These are phyloP conservation scores for Ptiloglossa arizonensis DNA, from an alignment of 1,140 invertebrate genomes.

Conservation along the genomic window DNA sequence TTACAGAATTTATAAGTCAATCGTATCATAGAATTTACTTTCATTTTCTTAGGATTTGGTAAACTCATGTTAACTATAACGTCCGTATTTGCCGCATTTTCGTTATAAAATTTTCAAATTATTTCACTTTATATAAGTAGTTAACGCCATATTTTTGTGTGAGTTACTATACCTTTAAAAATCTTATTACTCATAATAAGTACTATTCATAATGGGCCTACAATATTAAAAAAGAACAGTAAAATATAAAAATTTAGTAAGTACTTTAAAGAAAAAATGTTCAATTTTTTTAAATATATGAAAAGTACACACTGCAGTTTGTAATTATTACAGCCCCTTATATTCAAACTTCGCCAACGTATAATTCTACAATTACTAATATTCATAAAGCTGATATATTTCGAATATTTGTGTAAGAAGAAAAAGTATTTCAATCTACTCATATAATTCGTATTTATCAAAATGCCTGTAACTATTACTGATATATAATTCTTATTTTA, in stretches of 20 bases:
- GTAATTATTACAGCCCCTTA: conserved; percentile 14
- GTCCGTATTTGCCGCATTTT: neutral
- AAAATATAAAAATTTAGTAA: conserved; percentile 21
- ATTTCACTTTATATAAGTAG: neutral
- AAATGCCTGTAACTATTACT: neutral
- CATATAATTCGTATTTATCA: conserved; percentile 3
- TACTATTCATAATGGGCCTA: conserved; percentile 14
- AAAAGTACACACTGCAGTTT: neutral
- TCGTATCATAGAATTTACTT: neutral
- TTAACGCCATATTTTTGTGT: conserved; percentile 4
- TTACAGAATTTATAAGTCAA: neutral
- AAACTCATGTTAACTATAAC: neutral
- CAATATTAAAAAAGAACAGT: conserved; percentile 2
- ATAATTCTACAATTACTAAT: neutral
- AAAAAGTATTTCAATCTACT: neutral
- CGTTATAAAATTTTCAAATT: neutral
- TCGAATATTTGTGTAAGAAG: neutral
- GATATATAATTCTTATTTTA: neutral
- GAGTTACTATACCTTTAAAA: neutral
- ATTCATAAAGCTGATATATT: neutral
- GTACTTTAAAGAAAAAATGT: conserved; percentile 7
- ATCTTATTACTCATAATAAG: conserved; percentile 12
- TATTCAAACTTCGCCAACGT: neutral
- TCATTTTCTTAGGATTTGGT: neutral
- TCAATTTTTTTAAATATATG: neutral